Evolutionary conservation across 2,888 invertebrate genomes (phyloP).

Genomic region (Strigamia crassipes): DNA sequence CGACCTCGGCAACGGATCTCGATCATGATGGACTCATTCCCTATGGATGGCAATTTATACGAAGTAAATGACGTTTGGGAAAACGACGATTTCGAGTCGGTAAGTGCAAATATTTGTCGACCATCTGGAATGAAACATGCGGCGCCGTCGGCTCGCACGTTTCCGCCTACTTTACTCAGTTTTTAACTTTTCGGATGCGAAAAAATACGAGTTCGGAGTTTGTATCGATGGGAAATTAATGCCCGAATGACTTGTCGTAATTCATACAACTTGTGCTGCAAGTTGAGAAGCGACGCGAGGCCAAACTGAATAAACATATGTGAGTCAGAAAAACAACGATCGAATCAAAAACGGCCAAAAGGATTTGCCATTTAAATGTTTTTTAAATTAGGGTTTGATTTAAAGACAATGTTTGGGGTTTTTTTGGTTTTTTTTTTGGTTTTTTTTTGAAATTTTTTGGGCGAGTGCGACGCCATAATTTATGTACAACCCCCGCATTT

Average conservation of each 20-base stretch:
- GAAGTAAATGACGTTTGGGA: slow-evolving; percentile 17
- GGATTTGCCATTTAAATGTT: too few relatives aligned
- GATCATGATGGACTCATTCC: slow-evolving; percentile 9
- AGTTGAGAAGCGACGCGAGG: slow-evolving; percentile 3
- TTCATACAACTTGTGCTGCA: not conserved
- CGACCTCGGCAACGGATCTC: slow-evolving; percentile 30
- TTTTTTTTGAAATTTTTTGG: not conserved
- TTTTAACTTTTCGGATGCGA: not conserved
- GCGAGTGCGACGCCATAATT: not conserved
- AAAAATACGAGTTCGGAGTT: not conserved
- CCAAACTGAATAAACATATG: not conserved
- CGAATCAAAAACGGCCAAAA: not conserved
- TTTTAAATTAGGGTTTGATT: too few relatives aligned
- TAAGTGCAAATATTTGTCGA: not conserved
- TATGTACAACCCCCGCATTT: not conserved
- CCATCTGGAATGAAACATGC: not conserved
- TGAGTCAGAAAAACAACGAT: not conserved
- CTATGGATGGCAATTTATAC: not conserved
- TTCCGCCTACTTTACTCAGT: not conserved
- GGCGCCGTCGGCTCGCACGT: not conserved
- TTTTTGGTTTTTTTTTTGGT: not conserved
- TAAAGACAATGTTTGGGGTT: too few relatives aligned
- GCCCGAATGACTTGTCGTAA: not conserved
- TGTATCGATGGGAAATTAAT: not conserved
- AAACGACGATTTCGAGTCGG: slow-evolving; percentile 12